Evolutionary conservation across 2,888 invertebrate species (phyloP).

Genomic region (Zhuqinia jingwanae): DNA sequence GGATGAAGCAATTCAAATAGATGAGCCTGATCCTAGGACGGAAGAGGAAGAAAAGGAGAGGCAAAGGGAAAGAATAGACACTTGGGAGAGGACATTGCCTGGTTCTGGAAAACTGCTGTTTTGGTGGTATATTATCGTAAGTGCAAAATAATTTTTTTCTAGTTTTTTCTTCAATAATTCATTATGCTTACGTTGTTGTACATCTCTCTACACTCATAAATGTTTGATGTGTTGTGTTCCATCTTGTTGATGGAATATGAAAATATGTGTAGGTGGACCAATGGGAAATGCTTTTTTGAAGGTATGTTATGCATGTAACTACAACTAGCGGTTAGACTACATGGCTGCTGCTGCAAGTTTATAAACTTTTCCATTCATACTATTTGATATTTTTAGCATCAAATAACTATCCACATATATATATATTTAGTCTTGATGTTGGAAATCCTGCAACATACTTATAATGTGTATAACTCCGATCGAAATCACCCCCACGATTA

Average conservation of each 20-base stretch:
- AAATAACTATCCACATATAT: too few species aligned
- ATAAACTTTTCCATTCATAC: background rate
- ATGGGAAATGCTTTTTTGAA: too few species aligned
- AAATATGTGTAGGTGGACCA: too few species aligned
- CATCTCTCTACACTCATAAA: background rate
- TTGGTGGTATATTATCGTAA: slow-evolving; percentile 67
- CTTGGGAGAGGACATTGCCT: slow-evolving; percentile 58
- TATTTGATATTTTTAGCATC: background rate
- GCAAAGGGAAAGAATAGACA: slow-evolving; percentile 34
- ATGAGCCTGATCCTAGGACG: slow-evolving; percentile 25
- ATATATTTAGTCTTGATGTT: too few species aligned
- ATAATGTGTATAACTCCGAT: too few species aligned
- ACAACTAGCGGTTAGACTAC: background rate
- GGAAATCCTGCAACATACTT: too few species aligned
- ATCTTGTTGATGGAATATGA: too few species aligned
- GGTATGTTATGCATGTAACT: background rate
- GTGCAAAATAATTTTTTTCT: background rate
- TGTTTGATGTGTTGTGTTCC: too few species aligned
- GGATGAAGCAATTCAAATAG: slow-evolving; percentile 1
- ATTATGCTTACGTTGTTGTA: background rate
- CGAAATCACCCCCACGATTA: too few species aligned
- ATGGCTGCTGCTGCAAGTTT: background rate
- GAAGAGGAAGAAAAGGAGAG: slow-evolving; percentile 30
- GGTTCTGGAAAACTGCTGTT: slow-evolving; percentile 55
- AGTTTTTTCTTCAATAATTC: background rate